Percentiles rank a stretch among this genome's conserved stretches.
Evolutionary conservation across 2,797 vertebrate species (phyloP).

Genomic region (Hyperoplus lanceolatus): DNA sequence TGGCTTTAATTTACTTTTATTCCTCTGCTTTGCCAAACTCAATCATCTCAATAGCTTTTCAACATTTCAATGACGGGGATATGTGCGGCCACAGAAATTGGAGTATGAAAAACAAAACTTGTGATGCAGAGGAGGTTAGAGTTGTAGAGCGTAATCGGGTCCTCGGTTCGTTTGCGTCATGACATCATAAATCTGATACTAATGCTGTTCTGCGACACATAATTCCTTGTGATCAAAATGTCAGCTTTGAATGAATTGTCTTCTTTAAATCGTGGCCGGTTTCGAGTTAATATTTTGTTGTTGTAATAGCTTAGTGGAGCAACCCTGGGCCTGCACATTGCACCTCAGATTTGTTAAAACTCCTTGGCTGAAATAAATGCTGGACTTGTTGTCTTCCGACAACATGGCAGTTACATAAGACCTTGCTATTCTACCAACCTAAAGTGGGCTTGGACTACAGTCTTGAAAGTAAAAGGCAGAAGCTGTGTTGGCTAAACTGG

Average conservation of each 20-base stretch:
- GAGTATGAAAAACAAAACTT: slow-evolving; percentile 10
- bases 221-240: slow-evolving; percentile 7
- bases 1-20: slow-evolving; percentile 62
- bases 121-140: slow-evolving; percentile 9
- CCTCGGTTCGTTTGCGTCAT: background rate
- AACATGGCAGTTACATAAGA: slow-evolving; percentile 60
- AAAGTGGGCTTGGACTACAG: slow-evolving; percentile 61
- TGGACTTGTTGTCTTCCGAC: slow-evolving; percentile 62
- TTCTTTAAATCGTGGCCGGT: background rate
- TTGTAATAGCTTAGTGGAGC: background rate
- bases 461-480: slow-evolving; percentile 58
- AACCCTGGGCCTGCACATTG: slow-evolving; percentile 8
- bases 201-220: background rate
- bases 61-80: background rate
- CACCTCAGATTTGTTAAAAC: slow-evolving; percentile 12
- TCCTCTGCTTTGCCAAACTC: slow-evolving; percentile 28
- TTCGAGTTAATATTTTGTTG: slow-evolving; percentile 4
- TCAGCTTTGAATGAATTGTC: background rate
- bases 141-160: slow-evolving; percentile 9
- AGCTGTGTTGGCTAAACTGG: slow-evolving; percentile 39
- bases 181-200: slow-evolving; percentile 20
- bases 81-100: background rate
- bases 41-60: slow-evolving; percentile 17
- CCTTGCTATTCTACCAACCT: slow-evolving; percentile 44
- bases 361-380: slow-evolving; percentile 59